Base-by-base conservation (phyloP, 2,797 vertebrate genomes). In the Acropternis orthonyx region DNA sequence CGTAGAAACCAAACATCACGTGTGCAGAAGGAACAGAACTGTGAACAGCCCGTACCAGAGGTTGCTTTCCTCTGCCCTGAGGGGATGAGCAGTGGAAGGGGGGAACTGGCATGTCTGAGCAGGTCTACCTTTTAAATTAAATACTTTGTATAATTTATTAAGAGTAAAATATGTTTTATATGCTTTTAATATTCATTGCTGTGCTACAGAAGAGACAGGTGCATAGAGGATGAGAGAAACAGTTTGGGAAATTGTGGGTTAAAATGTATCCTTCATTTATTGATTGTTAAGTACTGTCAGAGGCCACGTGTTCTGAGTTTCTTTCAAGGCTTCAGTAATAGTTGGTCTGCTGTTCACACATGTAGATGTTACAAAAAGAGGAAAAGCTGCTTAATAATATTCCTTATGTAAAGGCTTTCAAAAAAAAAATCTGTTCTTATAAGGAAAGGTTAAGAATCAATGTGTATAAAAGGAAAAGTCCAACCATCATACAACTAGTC, bases 401-500 rank as follows among this genome's bases (percentile, higher is more conserved):
- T 82, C 91, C 61, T 83, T 85, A 80, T 14, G n/a, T 65, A 91
- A 92, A 95, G 16, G 6, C 12, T 94, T 93, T 78, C 55, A 14
- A 1, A 0, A 24, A 56, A 88, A 93, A 88, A 81, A 39, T 9
- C 27, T 66, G 15, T 39, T 89, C 68, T 91, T 55, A 30, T 49
- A 69, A 85, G 72, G 56, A 41, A 92, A 96, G 93, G 78, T 86
- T 95, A 94, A 94, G 97, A 97, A 93, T 93, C 76, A 88, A 56
- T 85, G 55, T 3, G 48, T 85, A 79, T 90, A 61, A 71, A 95
- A 95, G 78, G 54, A 88, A 48, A 93, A 95, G 62, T 61, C 72
- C 88, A 88, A 75, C 68, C 85, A 94, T 72, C 62, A 58, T 73
- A 52, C 52, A 54, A 22, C 37, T 88, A 17, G 67, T 75, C 77